phyloP scores from a whole-genome alignment of 2,888 invertebrate genomes.

The Hydrotaea diabolus region DNA sequence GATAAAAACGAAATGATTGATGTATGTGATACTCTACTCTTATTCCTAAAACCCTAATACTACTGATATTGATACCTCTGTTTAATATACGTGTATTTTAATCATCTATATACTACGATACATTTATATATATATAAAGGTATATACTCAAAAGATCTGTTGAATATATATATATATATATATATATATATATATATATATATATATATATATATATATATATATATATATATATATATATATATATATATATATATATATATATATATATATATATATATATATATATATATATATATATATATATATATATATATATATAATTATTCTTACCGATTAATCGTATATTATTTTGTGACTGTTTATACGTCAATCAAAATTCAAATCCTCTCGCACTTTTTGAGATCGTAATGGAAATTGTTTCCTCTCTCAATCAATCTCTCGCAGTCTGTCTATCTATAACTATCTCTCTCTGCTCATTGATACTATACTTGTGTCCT shows the following conservation, averaged over 20 bases:
- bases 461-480: neutral
- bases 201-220: neutral
- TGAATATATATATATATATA: neutral
- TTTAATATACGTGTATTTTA: constrained; percentile 7
- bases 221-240: neutral
- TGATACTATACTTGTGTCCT: neutral
- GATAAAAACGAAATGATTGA: neutral
- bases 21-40: neutral
- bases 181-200: neutral
- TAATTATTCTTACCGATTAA: neutral
- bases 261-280: neutral
- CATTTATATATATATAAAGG: neutral
- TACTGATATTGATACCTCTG: neutral
- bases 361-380: constrained; percentile 1
- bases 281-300: neutral
- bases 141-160: neutral
- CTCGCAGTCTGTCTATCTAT: neutral
- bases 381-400: constrained; percentile 2
- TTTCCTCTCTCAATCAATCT: neutral
- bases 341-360: neutral
- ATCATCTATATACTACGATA: neutral
- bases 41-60: neutral
- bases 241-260: neutral
- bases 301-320: neutral
- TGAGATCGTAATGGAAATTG: constrained; percentile 1